Evolutionary conservation across 2,113 vertebrate genomes (phyloP), one percentile per base, ranked within the genome.

Genomic region (Vombatus ursinus): DNA sequence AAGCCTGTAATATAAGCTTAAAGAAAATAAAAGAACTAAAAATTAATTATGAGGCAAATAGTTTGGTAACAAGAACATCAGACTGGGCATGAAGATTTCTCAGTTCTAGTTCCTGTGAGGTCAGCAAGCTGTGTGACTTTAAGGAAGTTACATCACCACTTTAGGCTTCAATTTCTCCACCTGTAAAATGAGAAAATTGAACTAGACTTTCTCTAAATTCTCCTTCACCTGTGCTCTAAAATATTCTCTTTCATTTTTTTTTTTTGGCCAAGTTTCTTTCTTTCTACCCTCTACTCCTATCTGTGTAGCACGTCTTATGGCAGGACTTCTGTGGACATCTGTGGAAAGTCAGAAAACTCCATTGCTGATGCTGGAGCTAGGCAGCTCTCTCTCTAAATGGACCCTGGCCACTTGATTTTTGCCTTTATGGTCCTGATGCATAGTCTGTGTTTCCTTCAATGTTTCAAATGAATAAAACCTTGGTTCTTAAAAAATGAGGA

Each of bases 401-500:
- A 0, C 50, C 48, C 89, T 48, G 1, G 6, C 23, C 48, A 54
- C 89, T 90, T 47, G 47, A 68, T 52, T 84, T 23, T 89, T 93
- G 93, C 96, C 6, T 2, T 50, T 93, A 31, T 50, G 91, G 94
- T 93, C 90, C 22, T 50, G 95, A 68, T n/a, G 91, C 93, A 14
- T 91, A 49, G 25, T 16, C 6, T 31, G 90, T 90, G 50, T 90
- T 93, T 44, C 94, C 90, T 91, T 94, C 48, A 93, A 90, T 91
- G 93, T 96, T 95, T 95, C 93, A 89, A 90, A 96, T 95, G 93
- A 89, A 31, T n/a, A 91, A 61, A 52, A 94, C 89, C 90, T 84
- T 48, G 54, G 61, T 53, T 91, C 92, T 96, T 95, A 94, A 95
- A 95, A 96, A 94, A 95, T 7, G 92, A 84, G 51, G 97, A 98